Evolutionary conservation across 1,140 invertebrate genomes (phyloP).

Genomic region (Drosophila suzukii): DNA sequence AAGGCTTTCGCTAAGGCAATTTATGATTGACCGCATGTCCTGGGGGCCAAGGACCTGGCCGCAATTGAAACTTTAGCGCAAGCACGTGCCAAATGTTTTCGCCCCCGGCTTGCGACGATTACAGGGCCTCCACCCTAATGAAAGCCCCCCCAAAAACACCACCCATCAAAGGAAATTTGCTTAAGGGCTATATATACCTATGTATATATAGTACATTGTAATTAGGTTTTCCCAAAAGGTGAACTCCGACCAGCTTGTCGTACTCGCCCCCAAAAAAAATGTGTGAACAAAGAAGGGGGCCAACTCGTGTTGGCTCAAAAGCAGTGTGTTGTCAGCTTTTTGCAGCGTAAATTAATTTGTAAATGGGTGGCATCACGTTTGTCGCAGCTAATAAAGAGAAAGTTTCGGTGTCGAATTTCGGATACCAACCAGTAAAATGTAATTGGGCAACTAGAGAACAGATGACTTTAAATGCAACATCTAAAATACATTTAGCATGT

Average conservation of each 20-base stretch:
- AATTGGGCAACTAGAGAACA: background rate
- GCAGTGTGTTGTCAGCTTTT: conserved; percentile 22
- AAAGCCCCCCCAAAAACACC: background rate
- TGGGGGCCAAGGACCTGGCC: conserved; percentile 38
- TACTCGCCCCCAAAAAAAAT: background rate
- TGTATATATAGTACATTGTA: conserved; percentile 19
- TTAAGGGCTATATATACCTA: conserved; percentile 5
- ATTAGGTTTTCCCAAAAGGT: conserved; percentile 21
- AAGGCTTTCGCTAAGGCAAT: conserved; percentile 67
- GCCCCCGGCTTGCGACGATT: conserved; percentile 44
- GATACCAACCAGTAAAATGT: background rate
- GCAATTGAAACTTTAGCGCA: conserved; percentile 49
- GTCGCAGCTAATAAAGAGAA: conserved; percentile 6
- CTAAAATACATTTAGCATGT: background rate
- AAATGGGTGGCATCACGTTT: background rate
- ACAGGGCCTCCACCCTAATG: conserved; percentile 6
- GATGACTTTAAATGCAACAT: background rate
- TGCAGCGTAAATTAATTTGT: conserved; percentile 4
- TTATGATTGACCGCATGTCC: conserved; percentile 75
- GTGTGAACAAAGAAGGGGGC: background rate
- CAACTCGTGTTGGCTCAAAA: conserved; percentile 3
- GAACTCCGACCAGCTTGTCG: background rate
- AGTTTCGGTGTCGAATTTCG: background rate
- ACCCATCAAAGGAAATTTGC: conserved; percentile 22
- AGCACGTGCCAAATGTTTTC: conserved; percentile 58